Base-by-base conservation (phyloP, 53 echinoderm and acorn worm species). In the Paracentrotus lividus region DNA sequence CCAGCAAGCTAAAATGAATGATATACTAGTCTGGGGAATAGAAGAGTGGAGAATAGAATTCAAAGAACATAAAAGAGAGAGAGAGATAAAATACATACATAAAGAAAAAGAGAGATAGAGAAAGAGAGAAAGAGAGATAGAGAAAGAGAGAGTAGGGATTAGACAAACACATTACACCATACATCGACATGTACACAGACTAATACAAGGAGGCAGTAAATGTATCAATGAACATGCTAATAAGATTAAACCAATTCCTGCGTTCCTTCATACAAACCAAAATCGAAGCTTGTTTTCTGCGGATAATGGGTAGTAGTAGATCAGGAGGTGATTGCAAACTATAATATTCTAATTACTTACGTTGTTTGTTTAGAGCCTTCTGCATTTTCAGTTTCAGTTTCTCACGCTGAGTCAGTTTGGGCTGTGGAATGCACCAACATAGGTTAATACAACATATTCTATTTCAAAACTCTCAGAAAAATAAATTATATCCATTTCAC, bases 351-450 rank as follows among this genome's bases (percentile, higher is more conserved):
- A 85, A 69, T 55, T 65, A 95, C 99, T 97, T 97, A 99, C 99
- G 97, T 96, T 99, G 99, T 93, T 99, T 99, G 90, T 96, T 97
- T 54, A 99, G 92, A 2, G 97, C 97, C 75, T 96, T 96, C 94
- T 99, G 99, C 99, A 99, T 99, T 77, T 92, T 96, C 33, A 97
- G 94, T 84, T 99, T 99, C 76, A 99, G 95, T 95, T 94, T 97
- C 94, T 99, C 97, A 95, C 96, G 90, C n/a, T 97, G 97, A 20
- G 99, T 97, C 94, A 97, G 92, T 92, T 92, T 92, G 53, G 92
- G 92, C 92, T 92, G 92, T 92, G 92, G 81, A 92, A 78, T 92
- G 81, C 92, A 78, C 31, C 92, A 92, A 92, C 57, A 92, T 42
- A 40, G 23, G 81, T 92, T 92, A 92, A 60, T 33, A 92, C 54